These are phyloP conservation scores for Magallana ariakensis DNA, from an alignment of 1,140 invertebrate genomes.

Conservation along the genomic window DNA sequence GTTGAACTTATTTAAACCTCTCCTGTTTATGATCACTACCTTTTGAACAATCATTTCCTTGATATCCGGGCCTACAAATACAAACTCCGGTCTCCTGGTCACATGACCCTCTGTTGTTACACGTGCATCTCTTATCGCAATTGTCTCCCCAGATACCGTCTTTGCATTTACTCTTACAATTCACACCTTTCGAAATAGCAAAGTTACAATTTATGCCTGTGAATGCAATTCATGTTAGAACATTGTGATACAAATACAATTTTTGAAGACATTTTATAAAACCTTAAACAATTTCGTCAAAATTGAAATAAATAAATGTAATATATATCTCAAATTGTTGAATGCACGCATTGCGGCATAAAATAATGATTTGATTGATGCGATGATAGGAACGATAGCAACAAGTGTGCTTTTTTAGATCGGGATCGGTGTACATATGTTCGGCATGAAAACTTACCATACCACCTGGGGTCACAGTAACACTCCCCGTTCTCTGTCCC, in stretches of 20 bases:
- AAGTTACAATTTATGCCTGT: neutral
- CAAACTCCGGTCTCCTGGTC: conserved; percentile 89
- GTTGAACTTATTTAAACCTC: too few species aligned
- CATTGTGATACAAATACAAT: too few species aligned
- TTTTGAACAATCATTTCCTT: conserved; percentile 56
- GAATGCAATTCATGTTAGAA: too few species aligned
- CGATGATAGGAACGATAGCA: too few species aligned
- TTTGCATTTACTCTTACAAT: conserved; percentile 79
- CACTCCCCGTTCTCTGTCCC: conserved; percentile 90
- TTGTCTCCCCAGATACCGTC: conserved; percentile 51
- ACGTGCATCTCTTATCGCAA: conserved; percentile 87
- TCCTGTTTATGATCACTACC: neutral
- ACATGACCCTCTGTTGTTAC: conserved; percentile 84
- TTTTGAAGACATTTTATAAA: too few species aligned
- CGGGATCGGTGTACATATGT: too few species aligned
- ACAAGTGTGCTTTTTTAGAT: too few species aligned
- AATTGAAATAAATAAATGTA: too few species aligned
- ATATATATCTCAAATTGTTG: too few species aligned
- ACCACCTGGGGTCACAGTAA: conserved; percentile 80
- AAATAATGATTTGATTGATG: too few species aligned
- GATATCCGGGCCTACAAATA: conserved; percentile 86
- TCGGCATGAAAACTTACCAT: conserved; percentile 72
- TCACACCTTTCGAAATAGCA: conserved; percentile 35
- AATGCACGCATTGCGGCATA: too few species aligned
- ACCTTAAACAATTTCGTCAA: too few species aligned